Base-by-base conservation (phyloP, 2,797 vertebrate species). In the Mionectes olivaceus region DNA sequence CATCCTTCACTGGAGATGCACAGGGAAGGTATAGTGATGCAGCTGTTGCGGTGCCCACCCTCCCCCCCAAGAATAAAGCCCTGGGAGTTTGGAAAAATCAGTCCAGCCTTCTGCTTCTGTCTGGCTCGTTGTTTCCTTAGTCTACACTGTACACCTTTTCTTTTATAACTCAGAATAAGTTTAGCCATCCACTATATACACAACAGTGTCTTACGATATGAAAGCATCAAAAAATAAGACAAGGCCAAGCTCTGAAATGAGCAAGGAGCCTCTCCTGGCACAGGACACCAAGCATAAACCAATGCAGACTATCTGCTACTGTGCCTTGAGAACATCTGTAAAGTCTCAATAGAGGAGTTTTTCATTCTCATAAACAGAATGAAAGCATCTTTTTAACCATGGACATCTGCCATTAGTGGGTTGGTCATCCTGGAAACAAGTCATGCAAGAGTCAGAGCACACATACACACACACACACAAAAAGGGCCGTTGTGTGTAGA, bases 301-400 rank as follows among this genome's bases (percentile, higher is more conserved):
- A 94, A 22, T 19, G 32, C 65, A 44, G 71, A 35, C 47, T 70
- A 43, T 59, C 75, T 25, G 47, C 49, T 82, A 21, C 60, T 46
- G 3, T 28, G 71, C 21, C 63, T 83, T 56, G 41, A 77, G 19
- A 92, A 56, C 64, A 85, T 63, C 59, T 83, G 39, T 44, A 69
- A 77, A 53, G 27, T 52, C 73, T 91, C 83, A 55, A 8, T 3
- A 69, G 21, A 90, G 33, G 23, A 43, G 21, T 11, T 73, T 84
- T 82, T 64, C n/a, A 64, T 78, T 49, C 65, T 81, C 83, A 74
- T 21, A 27, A 82, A 61, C 44, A 87, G 75, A 85, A 85, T 27
- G n/a, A 94, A 94, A 95, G 35, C 83, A 88, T 81, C 57, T 94
- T 84, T 87, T 60, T 64, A 63, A 39, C 47, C 14, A 67, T 2